Percentiles rank a stretch among this genome's conserved stretches.
phyloP scores from a whole-genome alignment of 1,140 invertebrate species.

The Armadillidium nasatum region DNA sequence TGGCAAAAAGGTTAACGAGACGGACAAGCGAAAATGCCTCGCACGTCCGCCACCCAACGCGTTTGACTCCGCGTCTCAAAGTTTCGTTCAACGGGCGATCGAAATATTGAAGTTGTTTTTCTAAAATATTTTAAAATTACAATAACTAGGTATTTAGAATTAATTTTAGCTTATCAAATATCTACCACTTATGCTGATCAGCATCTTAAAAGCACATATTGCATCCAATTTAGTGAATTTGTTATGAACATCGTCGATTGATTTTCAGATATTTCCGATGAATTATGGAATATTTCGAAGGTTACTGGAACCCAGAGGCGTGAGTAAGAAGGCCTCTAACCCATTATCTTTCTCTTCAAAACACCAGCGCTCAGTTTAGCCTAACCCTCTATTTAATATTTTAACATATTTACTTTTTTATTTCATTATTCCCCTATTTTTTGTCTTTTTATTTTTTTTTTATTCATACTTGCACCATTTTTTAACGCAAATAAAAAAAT shows the following conservation, averaged over 20 bases:
- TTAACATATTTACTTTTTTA: background rate
- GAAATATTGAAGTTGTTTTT: background rate
- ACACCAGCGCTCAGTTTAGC: background rate
- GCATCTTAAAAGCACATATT: no score
- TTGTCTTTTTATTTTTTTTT: background rate
- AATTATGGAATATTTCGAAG: constrained; percentile 5
- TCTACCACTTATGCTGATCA: no score
- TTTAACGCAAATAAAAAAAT: no score
- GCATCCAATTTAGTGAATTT: no score
- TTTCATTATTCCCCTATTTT: background rate
- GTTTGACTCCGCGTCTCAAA: background rate
- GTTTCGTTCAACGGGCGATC: no score
- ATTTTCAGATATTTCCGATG: background rate
- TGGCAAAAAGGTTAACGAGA: background rate
- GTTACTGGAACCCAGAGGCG: background rate
- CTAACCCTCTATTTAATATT: background rate
- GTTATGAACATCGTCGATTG: background rate
- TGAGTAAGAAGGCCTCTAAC: background rate
- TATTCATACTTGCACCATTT: no score
- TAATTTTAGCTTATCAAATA: no score
- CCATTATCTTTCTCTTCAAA: constrained; percentile 3
- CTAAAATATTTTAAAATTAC: background rate
- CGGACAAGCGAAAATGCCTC: constrained; percentile 10
- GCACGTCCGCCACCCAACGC: constrained; percentile 1
- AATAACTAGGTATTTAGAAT: background rate